These are phyloP conservation scores for Gonioctena quinquepunctata DNA, from an alignment of 1,140 invertebrate species.

Conservation along the genomic window DNA sequence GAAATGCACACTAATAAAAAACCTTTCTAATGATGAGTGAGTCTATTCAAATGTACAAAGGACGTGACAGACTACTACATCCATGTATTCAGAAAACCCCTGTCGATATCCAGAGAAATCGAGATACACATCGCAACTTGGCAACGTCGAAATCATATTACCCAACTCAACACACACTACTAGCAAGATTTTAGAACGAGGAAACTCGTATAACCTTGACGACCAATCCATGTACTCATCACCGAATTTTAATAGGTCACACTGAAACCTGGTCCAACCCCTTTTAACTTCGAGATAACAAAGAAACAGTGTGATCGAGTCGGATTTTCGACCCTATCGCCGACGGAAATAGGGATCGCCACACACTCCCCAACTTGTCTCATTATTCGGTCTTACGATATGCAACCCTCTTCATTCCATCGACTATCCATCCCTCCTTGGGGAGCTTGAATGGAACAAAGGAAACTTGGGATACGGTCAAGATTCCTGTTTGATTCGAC, in stretches of 20 bases:
- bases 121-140: background rate
- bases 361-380: background rate
- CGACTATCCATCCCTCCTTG: conserved; percentile 1
- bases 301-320: background rate
- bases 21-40: too few relatives aligned
- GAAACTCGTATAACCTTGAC: background rate
- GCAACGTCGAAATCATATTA: background rate
- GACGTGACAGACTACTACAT: too few relatives aligned
- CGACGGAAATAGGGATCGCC: background rate
- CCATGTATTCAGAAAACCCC: too few relatives aligned
- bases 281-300: background rate
- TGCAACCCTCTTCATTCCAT: background rate
- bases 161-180: background rate
- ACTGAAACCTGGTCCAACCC: conserved; percentile 2
- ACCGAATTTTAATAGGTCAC: conserved; percentile 10
- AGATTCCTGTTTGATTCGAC: conserved; percentile 1
- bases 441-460: conserved; percentile 8
- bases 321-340: background rate
- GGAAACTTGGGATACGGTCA: conserved; percentile 5
- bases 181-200: background rate
- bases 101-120: background rate
- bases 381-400: background rate
- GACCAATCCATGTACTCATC: conserved; percentile 1
- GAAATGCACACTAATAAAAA: too few relatives aligned
- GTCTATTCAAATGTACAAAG: too few relatives aligned